Conservation (phyloP, 2,113 vertebrate genomes). For the Isichthys henryi region DNA sequence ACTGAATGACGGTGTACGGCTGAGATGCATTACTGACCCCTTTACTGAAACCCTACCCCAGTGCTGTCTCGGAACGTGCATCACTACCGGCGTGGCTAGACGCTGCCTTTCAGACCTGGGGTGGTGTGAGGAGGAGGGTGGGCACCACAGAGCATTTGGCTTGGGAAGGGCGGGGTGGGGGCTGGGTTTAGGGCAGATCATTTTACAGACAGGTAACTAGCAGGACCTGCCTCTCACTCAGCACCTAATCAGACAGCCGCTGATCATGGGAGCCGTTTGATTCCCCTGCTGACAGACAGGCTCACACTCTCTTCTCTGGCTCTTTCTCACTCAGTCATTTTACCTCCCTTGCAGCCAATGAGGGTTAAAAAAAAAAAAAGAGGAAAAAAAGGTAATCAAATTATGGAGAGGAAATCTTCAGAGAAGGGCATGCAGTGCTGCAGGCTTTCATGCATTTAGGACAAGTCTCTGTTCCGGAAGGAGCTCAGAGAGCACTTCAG, state of each 20-base stretch:
- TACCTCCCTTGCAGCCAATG: not conserved
- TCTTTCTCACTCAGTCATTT: not conserved
- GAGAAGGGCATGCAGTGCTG: not conserved
- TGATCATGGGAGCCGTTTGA: not conserved
- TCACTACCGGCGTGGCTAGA: not conserved
- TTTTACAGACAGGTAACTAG: conserved; percentile 5
- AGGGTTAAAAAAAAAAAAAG: not conserved
- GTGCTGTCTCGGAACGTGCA: not conserved
- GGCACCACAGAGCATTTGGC: not conserved
- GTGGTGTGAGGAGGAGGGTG: not conserved
- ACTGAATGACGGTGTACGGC: not conserved
- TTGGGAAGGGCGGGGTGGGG: not conserved
- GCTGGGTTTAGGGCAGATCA: not conserved
- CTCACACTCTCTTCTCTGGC: not conserved
- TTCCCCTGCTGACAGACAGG: not conserved
- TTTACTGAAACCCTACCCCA: not conserved
- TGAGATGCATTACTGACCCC: not conserved
- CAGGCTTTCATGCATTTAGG: not conserved
- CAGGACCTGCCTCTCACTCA: conserved; percentile 6
- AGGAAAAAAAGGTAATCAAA: not conserved
- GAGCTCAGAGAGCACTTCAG: not conserved
- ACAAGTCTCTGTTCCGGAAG: not conserved
- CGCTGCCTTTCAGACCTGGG: not conserved
- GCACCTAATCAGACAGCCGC: not conserved
- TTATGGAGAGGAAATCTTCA: not conserved